phyloP scores from a whole-genome alignment of 2,797 vertebrate species.

The Sebastes nivosus region DNA sequence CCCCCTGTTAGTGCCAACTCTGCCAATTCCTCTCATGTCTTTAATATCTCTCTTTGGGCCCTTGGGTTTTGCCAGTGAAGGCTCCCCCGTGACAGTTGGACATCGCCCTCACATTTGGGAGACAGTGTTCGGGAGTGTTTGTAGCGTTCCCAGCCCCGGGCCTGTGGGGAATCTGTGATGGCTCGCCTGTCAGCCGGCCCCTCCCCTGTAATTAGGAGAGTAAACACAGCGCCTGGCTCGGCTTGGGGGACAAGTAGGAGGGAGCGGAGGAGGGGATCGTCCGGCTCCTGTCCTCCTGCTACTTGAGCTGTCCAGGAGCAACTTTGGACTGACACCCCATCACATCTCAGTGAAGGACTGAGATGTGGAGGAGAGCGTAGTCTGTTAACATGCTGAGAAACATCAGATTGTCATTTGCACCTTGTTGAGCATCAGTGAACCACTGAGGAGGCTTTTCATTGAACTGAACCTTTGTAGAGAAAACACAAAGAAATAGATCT shows the following conservation, averaged over 20 bases:
- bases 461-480: slow-evolving; percentile 24
- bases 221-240: slow-evolving; percentile 87
- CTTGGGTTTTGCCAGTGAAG: slow-evolving; percentile 78
- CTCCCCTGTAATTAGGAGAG: slow-evolving; percentile 99
- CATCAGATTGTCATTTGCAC: slow-evolving; percentile 13
- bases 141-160: slow-evolving; percentile 78
- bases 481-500: slow-evolving; percentile 1
- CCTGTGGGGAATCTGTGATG: slow-evolving; percentile 80
- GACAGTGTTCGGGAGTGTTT: slow-evolving; percentile 75
- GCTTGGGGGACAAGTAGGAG: slow-evolving; percentile 74
- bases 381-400: slow-evolving; percentile 19
- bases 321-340: slow-evolving; percentile 51
- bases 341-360: slow-evolving; percentile 28
- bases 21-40: slow-evolving; percentile 84
- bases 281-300: slow-evolving; percentile 81
- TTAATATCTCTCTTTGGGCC: slow-evolving; percentile 86
- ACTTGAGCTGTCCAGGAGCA: slow-evolving; percentile 84
- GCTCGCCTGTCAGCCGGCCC: slow-evolving; percentile 87
- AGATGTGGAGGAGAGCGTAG: slow-evolving; percentile 17
- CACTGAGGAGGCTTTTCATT: slow-evolving; percentile 13
- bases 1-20: slow-evolving; percentile 74
- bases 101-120: slow-evolving; percentile 80
- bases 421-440: slow-evolving; percentile 25
- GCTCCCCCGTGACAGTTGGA: slow-evolving; percentile 84
- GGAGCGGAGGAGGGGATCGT: slow-evolving; percentile 71